Evolutionary conservation across 2,113 vertebrate genomes (phyloP).

Genomic region (Dendrocopos noguchii): DNA sequence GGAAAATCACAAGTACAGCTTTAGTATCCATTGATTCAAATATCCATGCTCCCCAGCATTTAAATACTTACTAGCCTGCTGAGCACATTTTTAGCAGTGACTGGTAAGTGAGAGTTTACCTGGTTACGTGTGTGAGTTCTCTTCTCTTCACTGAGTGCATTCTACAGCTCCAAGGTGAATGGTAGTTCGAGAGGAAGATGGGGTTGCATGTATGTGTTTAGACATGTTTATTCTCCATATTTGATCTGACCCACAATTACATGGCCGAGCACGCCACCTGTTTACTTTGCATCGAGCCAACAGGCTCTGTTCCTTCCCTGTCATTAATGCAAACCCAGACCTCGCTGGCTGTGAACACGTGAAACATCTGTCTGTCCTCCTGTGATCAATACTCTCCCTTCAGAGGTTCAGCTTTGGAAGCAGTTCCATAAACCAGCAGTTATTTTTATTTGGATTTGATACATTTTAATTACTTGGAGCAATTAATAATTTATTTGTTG

Average conservation of each 20-base stretch:
- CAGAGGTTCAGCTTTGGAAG: slow-evolving; percentile 49
- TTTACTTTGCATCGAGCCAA: slow-evolving; percentile 23
- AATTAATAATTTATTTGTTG: slow-evolving; percentile 77
- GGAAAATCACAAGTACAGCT: slow-evolving; percentile 21
- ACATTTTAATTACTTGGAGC: slow-evolving; percentile 73
- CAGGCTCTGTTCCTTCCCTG: slow-evolving; percentile 33
- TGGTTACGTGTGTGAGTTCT: not conserved
- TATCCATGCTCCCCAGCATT: not conserved
- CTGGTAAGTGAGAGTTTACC: slow-evolving; percentile 52
- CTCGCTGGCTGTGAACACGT: slow-evolving; percentile 22
- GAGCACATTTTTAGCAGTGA: slow-evolving; percentile 50
- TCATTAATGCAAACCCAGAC: slow-evolving; percentile 69
- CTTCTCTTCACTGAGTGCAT: not conserved
- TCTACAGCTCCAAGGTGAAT: slow-evolving; percentile 13
- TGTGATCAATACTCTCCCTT: slow-evolving; percentile 68
- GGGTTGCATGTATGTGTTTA: not conserved
- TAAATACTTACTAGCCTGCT: slow-evolving; percentile 57
- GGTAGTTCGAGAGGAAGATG: slow-evolving; percentile 19
- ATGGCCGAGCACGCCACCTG: slow-evolving; percentile 13
- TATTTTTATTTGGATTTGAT: slow-evolving; percentile 76
- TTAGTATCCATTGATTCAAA: slow-evolving; percentile 57
- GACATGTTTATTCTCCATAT: slow-evolving; percentile 37
- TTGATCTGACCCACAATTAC: slow-evolving; percentile 55
- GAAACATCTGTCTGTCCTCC: slow-evolving; percentile 69
- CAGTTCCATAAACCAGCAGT: slow-evolving; percentile 68